These are phyloP conservation scores for Eristalis intricaria DNA, from an alignment of 2,888 invertebrate genomes.

Conservation along the genomic window DNA sequence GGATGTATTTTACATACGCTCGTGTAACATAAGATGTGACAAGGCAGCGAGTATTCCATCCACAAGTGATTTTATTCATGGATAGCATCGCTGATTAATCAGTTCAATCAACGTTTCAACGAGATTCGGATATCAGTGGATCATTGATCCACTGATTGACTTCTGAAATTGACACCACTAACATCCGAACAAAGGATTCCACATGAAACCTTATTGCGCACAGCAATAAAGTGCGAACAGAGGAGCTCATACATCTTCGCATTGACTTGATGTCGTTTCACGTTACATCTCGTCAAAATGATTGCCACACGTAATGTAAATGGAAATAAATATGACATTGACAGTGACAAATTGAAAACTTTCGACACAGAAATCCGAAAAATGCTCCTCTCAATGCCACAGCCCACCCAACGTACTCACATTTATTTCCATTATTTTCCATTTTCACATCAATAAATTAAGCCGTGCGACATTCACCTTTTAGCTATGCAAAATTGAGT, in stretches of 20 bases:
- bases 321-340: slow-evolving; percentile 11
- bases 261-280: neutral
- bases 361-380: slow-evolving; percentile 3
- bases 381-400: neutral
- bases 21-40: too few species aligned
- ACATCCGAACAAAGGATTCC: neutral
- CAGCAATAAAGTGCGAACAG: neutral
- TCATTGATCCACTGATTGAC: too few species aligned
- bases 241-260: neutral
- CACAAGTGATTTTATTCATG: too few species aligned
- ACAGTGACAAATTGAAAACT: slow-evolving; percentile 25
- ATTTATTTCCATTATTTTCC: slow-evolving; percentile 29
- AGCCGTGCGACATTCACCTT: slow-evolving; percentile 43
- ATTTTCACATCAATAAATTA: slow-evolving; percentile 62
- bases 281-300: neutral
- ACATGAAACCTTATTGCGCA: neutral
- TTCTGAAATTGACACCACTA: neutral
- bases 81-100: too few species aligned
- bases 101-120: too few species aligned
- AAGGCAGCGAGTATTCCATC: too few species aligned
- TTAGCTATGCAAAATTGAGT: slow-evolving; percentile 35
- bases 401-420: slow-evolving; percentile 6
- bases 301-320: slow-evolving; percentile 8
- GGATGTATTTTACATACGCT: too few species aligned
- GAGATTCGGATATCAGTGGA: too few species aligned